phyloP scores from a whole-genome alignment of 2,113 vertebrate species.

The Pao palembangensis region DNA sequence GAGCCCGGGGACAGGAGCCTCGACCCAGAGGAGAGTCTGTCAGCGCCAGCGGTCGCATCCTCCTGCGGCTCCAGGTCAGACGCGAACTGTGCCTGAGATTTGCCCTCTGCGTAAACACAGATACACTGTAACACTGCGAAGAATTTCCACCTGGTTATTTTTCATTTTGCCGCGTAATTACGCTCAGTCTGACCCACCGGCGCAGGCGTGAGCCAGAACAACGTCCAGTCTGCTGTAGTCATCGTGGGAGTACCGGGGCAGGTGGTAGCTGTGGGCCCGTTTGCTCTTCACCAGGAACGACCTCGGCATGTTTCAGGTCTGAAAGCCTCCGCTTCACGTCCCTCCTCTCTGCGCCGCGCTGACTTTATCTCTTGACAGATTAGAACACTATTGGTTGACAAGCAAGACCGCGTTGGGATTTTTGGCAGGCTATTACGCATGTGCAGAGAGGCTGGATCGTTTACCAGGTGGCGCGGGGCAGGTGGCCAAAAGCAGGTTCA shows the following conservation, averaged over 20 bases:
- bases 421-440: constrained; percentile 65
- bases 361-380: constrained; percentile 66
- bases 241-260: constrained; percentile 84
- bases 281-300: constrained; percentile 98
- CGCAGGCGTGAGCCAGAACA: constrained; percentile 76
- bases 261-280: constrained; percentile 96
- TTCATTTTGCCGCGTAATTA: constrained; percentile 30
- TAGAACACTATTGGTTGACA: constrained; percentile 60
- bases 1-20: constrained; percentile 51
- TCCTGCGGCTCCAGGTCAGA: constrained; percentile 39
- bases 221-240: constrained; percentile 76
- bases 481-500: constrained; percentile 66
- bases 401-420: constrained; percentile 52
- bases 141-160: not conserved
- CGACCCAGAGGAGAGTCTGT: constrained; percentile 75
- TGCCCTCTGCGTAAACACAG: constrained; percentile 48
- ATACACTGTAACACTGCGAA: not conserved
- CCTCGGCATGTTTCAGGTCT: constrained; percentile 82
- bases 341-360: constrained; percentile 23
- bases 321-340: constrained; percentile 31
- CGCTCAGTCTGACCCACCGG: constrained; percentile 77
- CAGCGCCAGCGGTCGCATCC: constrained; percentile 50
- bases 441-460: constrained; percentile 58
- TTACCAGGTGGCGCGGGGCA: constrained; percentile 83
- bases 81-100: constrained; percentile 52